Evolutionary conservation across 2,113 vertebrate species (phyloP).

Genomic region (Python bivittatus): DNA sequence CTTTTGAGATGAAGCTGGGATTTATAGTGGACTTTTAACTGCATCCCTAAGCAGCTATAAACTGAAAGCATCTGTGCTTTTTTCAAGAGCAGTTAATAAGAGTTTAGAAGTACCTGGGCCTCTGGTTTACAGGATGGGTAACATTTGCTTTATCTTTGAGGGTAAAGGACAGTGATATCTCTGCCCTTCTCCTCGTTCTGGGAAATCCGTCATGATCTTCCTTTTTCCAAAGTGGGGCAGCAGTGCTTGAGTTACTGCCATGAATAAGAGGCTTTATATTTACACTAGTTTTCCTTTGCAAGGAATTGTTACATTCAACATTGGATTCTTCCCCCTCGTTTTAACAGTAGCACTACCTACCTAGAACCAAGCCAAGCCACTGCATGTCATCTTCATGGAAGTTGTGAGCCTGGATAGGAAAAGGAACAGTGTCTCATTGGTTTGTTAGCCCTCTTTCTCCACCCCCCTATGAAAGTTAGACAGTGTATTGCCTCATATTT

Average conservation of each 20-base stretch:
- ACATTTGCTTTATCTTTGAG: not conserved
- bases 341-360: not conserved
- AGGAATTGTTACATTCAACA: not conserved
- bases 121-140: not conserved
- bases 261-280: not conserved
- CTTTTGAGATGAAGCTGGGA: constrained; percentile 30
- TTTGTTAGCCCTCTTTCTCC: not conserved
- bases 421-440: not conserved
- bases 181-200: not conserved
- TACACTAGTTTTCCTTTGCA: not conserved
- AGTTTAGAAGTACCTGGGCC: not conserved
- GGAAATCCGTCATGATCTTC: not conserved
- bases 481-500: not conserved
- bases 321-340: not conserved
- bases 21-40: constrained; percentile 36
- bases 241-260: not conserved
- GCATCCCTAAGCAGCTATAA: constrained; percentile 1
- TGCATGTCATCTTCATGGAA: too few relatives aligned
- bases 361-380: not conserved
- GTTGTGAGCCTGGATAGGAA: not conserved
- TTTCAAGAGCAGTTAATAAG: accelerated
- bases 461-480: not conserved
- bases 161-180: not conserved
- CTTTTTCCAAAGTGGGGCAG: not conserved
- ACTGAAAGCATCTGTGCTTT: not conserved